A percentile compares a stretch with the other conserved stretches of the same genome.
These are phyloP conservation scores for Natator depressus DNA, from an alignment of 2,113 vertebrate genomes.

Conservation along the genomic window DNA sequence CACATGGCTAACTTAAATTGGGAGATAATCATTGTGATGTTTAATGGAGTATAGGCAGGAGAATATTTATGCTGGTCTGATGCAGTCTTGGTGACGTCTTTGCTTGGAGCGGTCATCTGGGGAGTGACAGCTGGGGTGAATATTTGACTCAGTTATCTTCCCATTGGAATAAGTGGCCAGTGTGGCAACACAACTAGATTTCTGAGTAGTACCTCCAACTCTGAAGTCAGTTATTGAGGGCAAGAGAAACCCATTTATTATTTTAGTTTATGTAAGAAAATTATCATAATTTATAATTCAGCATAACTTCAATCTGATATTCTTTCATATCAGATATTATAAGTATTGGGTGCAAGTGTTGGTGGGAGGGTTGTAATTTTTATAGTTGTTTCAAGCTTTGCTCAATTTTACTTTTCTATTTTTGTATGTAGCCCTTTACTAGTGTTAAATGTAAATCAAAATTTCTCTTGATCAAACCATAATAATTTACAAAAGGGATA, in stretches of 20 bases:
- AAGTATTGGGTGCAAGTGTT: background rate
- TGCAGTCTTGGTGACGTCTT: background rate
- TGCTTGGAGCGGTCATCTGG: background rate
- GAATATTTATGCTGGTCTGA: background rate
- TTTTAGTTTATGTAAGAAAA: background rate
- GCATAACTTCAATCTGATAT: background rate
- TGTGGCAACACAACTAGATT: background rate
- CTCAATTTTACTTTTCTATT: background rate
- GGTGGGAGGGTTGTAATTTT: background rate
- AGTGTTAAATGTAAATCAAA: background rate
- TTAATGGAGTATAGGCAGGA: background rate
- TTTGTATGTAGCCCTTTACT: background rate
- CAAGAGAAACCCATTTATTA: fast-evolving
- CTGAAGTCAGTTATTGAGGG: background rate
- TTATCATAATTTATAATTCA: background rate
- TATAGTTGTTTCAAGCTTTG: background rate
- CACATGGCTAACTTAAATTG: background rate
- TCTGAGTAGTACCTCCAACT: background rate
- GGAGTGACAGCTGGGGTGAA: background rate
- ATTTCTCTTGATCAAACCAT: background rate
- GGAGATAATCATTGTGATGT: background rate
- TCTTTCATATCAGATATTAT: background rate
- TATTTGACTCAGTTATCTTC: background rate
- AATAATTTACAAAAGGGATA: background rate
- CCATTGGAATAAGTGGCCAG: background rate